Evolutionary conservation across 2,797 vertebrate genomes (phyloP).

Genomic region (Sparus aurata): DNA sequence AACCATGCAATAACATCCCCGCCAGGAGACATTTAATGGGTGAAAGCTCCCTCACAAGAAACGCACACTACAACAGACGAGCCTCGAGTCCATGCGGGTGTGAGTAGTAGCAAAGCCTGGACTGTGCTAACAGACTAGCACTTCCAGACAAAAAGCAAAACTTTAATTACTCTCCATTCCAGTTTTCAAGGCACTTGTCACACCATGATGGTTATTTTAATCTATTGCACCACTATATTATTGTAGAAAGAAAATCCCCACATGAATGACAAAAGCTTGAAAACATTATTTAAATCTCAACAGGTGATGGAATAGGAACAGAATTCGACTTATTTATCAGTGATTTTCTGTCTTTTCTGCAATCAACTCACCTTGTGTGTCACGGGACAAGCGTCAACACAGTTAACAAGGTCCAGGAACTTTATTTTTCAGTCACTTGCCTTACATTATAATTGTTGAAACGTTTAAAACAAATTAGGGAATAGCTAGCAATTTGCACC

Average conservation of each 20-base stretch:
- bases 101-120: conserved; percentile 43
- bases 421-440: fast-evolving
- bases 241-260: not conserved
- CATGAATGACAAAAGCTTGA: conserved; percentile 26
- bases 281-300: conserved; percentile 6
- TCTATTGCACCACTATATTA: not conserved
- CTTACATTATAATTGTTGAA: not conserved
- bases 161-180: not conserved
- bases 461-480: not conserved
- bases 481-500: not conserved
- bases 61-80: conserved; percentile 28
- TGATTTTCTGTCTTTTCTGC: conserved; percentile 4
- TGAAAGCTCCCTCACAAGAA: conserved; percentile 18
- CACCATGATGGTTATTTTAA: not conserved
- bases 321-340: not conserved
- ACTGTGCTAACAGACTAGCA: conserved; percentile 38
- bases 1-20: conserved; percentile 61
- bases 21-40: conserved; percentile 33
- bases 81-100: conserved; percentile 50
- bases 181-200: conserved; percentile 13
- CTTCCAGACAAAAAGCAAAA: conserved; percentile 31
- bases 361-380: conserved; percentile 7
- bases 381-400: not conserved
- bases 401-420: not conserved
- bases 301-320: not conserved